Percentiles rank a stretch among this genome's conserved stretches.
phyloP scores from a whole-genome alignment of 2,888 invertebrate species.

The Athrips mouffetella region DNA sequence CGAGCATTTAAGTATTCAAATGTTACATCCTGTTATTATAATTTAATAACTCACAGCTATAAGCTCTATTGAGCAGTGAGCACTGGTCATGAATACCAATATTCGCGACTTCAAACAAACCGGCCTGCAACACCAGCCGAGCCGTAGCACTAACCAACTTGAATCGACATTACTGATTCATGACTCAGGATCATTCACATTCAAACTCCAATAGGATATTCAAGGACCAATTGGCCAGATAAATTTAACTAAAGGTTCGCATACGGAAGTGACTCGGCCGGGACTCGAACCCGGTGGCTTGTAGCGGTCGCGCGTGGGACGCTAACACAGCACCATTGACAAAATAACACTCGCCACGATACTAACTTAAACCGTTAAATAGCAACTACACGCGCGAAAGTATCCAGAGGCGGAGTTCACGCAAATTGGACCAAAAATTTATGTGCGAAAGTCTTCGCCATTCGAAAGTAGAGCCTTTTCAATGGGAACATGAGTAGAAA shows the following conservation, averaged over 20 bases:
- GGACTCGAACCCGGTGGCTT: constrained; percentile 41
- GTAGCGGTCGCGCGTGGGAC: constrained; percentile 58
- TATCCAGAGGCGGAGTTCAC: constrained; percentile 5
- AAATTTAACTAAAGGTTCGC: constrained; percentile 12
- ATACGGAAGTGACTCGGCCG: constrained; percentile 44
- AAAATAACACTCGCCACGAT: constrained; percentile 15
- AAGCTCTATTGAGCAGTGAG: constrained; percentile 2
- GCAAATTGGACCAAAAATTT: constrained; percentile 14
- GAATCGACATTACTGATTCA: constrained; percentile 8
- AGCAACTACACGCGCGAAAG: constrained; percentile 9
- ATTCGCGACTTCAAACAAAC: constrained; percentile 6
- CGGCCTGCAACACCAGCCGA: neutral
- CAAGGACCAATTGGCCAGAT: constrained; percentile 11
- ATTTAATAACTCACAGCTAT: constrained; percentile 4
- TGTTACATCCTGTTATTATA: constrained; percentile 8
- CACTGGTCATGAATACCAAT: constrained; percentile 7
- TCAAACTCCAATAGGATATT: constrained; percentile 15
- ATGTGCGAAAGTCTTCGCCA: constrained; percentile 11
- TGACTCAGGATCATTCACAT: constrained; percentile 11
- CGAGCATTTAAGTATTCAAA: constrained; percentile 2
- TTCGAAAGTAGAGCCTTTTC: constrained; percentile 5
- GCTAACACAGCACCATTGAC: constrained; percentile 46
- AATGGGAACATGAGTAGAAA: constrained; percentile 5
- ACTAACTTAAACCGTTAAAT: constrained; percentile 11
- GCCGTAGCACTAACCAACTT: neutral